phyloP scores from a whole-genome alignment of 2,113 vertebrate genomes.

The Malaclemys terrapin region DNA sequence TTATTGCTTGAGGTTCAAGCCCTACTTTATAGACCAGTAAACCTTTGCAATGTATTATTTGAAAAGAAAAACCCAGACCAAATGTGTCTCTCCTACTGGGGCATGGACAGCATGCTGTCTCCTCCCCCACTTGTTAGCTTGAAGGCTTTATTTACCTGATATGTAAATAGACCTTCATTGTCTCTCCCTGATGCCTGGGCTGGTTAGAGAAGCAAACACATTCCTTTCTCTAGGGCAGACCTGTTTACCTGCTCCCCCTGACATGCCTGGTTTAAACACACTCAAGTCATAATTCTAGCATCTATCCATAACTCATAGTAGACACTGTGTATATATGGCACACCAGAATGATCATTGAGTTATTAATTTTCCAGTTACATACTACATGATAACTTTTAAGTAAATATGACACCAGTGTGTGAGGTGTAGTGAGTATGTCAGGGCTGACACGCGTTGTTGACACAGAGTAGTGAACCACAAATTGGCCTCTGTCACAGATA shows the following conservation, averaged over 20 bases:
- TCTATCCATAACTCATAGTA: neutral
- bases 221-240: neutral
- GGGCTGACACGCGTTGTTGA: neutral
- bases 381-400: neutral
- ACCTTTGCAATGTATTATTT: neutral
- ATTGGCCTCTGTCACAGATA: neutral
- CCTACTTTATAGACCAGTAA: neutral
- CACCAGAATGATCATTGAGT: neutral
- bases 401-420: neutral
- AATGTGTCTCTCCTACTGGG: neutral
- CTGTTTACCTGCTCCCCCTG: neutral
- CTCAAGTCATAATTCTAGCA: neutral
- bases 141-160: neutral
- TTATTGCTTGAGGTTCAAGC: neutral
- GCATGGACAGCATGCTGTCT: neutral
- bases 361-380: neutral
- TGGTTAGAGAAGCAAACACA: neutral
- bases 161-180: neutral
- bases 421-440: neutral
- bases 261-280: neutral
- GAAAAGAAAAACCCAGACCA: neutral
- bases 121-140: neutral
- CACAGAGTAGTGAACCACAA: neutral
- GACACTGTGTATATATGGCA: neutral
- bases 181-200: neutral